These are phyloP conservation scores for Momotus momota DNA, from an alignment of 2,797 vertebrate genomes.

Conservation along the genomic window DNA sequence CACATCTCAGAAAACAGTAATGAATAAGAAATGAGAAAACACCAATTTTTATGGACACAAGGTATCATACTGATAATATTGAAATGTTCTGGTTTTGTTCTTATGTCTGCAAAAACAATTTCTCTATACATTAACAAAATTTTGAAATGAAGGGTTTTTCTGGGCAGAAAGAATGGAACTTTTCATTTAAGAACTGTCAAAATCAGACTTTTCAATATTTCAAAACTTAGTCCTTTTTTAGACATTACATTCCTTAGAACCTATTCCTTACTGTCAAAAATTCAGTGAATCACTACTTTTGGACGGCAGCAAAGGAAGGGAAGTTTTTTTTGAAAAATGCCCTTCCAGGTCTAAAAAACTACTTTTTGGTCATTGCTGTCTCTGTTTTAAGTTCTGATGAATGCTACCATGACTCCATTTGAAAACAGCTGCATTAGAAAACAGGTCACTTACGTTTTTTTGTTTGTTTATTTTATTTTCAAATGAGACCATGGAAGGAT, in stretches of 20 bases:
- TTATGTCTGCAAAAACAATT: background rate
- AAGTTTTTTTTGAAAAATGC: conserved; percentile 1
- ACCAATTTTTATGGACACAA: background rate
- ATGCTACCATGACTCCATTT: background rate
- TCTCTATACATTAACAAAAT: background rate
- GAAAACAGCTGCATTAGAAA: background rate
- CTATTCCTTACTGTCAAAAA: conserved; percentile 39
- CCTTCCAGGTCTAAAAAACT: conserved; percentile 16
- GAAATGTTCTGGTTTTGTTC: background rate
- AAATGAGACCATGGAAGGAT: background rate
- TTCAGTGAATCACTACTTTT: conserved; percentile 26
- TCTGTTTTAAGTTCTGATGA: background rate
- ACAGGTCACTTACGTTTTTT: background rate
- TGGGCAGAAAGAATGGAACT: background rate
- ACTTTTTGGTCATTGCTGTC: background rate
- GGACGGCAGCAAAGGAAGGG: background rate
- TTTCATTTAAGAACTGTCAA: conserved; percentile 40
- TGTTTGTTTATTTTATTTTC: background rate
- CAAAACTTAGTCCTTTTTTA: conserved; percentile 18
- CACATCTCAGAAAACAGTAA: background rate
- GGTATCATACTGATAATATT: background rate
- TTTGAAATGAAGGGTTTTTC: background rate
- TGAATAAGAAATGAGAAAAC: background rate
- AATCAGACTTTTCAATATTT: conserved; percentile 43
- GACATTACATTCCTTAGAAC: conserved; percentile 7